Conservation (phyloP, 2,888 invertebrate species). For the Drosophila nigritarsus region DNA sequence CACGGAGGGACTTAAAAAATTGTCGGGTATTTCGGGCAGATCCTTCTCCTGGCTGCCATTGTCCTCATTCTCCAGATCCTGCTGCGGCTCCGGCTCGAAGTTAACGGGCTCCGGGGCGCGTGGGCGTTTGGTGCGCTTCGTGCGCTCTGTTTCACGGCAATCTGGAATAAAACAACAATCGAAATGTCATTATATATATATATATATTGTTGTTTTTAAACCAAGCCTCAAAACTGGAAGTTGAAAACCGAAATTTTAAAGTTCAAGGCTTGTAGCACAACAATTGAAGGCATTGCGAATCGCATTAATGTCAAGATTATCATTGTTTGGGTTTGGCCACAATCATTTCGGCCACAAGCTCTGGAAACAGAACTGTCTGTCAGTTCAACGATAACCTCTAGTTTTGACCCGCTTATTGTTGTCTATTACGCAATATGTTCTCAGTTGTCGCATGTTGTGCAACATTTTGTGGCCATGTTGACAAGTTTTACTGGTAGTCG, state of each 20-base stretch:
- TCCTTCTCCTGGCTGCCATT: slow-evolving; percentile 84
- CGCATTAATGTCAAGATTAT: slow-evolving; percentile 79
- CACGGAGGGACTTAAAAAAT: slow-evolving; percentile 93
- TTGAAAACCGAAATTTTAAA: slow-evolving; percentile 23
- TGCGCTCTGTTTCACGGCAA: slow-evolving; percentile 85
- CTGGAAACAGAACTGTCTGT: slow-evolving; percentile 10
- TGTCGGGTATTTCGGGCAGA: slow-evolving; percentile 88
- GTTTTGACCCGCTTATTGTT: slow-evolving; percentile 27
- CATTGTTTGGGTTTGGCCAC: slow-evolving; percentile 40
- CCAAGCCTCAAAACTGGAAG: slow-evolving; percentile 24
- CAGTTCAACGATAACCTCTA: slow-evolving; percentile 24
- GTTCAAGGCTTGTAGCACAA: slow-evolving; percentile 41
- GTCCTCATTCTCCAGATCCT: slow-evolving; percentile 85
- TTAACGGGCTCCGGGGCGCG: slow-evolving; percentile 86
- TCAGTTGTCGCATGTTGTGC: slow-evolving; percentile 46
- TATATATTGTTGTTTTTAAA: not conserved
- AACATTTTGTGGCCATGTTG: slow-evolving; percentile 57
- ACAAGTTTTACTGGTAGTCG: slow-evolving; percentile 52
- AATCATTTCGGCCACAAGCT: slow-evolving; percentile 38
- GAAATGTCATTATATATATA: slow-evolving; percentile 4
- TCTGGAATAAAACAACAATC: slow-evolving; percentile 83
- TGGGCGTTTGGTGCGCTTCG: slow-evolving; percentile 87
- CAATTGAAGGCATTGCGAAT: slow-evolving; percentile 35
- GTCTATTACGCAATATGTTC: slow-evolving; percentile 34
- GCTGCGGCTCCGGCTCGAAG: slow-evolving; percentile 85